phyloP scores from a whole-genome alignment of 2,888 invertebrate genomes.

The Ornithoptera priamus region DNA sequence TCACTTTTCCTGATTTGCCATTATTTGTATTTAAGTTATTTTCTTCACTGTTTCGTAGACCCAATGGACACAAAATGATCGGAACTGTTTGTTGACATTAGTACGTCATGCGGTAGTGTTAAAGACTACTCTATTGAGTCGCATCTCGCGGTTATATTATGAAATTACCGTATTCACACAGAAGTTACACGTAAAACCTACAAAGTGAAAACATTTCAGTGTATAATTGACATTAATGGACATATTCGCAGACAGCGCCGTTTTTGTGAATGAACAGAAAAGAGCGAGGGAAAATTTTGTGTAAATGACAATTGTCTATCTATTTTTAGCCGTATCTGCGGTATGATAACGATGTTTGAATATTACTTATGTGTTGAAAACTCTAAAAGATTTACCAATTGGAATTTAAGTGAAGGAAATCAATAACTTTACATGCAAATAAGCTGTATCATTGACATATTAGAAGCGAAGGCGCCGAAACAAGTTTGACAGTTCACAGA shows the following conservation, averaged over 20 bases:
- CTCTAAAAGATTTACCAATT: slow-evolving; percentile 7
- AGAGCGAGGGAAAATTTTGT: slow-evolving; percentile 71
- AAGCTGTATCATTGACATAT: slow-evolving; percentile 38
- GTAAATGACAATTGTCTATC: slow-evolving; percentile 64
- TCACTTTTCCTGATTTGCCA: neutral
- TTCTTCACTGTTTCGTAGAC: slow-evolving; percentile 13
- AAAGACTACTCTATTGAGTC: slow-evolving; percentile 60
- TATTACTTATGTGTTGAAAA: slow-evolving; percentile 37
- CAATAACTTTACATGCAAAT: slow-evolving; percentile 21
- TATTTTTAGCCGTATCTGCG: slow-evolving; percentile 70
- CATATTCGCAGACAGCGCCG: slow-evolving; percentile 42
- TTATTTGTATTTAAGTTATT: slow-evolving; percentile 1
- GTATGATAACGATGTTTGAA: slow-evolving; percentile 56
- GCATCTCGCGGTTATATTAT: slow-evolving; percentile 54
- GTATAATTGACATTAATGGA: slow-evolving; percentile 42
- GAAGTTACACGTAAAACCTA: slow-evolving; percentile 43
- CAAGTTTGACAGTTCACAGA: slow-evolving; percentile 73
- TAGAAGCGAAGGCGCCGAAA: slow-evolving; percentile 59
- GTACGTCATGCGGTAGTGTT: slow-evolving; percentile 64
- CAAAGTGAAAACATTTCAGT: slow-evolving; percentile 47
- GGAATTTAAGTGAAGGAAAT: slow-evolving; percentile 15
- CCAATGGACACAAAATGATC: slow-evolving; percentile 34
- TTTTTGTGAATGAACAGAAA: slow-evolving; percentile 59
- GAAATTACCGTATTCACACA: slow-evolving; percentile 47
- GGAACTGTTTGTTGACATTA: slow-evolving; percentile 51